Conservation (phyloP, 2,888 invertebrate species). For the Embidobia sp. region DNA sequence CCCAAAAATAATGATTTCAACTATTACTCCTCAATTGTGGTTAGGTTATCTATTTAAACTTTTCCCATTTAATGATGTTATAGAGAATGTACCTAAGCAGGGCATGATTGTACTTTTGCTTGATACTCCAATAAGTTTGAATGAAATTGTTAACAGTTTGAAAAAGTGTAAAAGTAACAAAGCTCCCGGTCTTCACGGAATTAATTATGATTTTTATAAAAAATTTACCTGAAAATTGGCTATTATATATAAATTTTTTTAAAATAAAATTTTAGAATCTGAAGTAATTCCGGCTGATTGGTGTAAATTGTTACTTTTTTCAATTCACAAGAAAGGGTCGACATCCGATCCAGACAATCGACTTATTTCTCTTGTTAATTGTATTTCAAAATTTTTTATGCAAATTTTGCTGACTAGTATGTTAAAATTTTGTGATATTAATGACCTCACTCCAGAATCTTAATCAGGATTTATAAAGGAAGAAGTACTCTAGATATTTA, state of each 20-base stretch:
- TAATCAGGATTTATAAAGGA: background rate
- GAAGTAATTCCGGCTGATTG: background rate
- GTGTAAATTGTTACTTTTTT: background rate
- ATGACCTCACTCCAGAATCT: background rate
- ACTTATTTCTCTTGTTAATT: too few relatives aligned
- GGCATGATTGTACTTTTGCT: background rate
- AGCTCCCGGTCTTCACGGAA: too few relatives aligned
- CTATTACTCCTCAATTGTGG: background rate
- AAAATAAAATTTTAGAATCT: background rate
- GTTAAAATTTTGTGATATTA: too few relatives aligned
- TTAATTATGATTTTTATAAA: too few relatives aligned
- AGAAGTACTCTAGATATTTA: background rate
- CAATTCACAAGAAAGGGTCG: background rate
- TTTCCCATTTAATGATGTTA: background rate
- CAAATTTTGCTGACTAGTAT: too few relatives aligned
- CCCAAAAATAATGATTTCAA: background rate
- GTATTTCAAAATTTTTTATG: too few relatives aligned
- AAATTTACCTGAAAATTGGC: background rate
- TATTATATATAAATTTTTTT: background rate
- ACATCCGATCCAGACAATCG: background rate
- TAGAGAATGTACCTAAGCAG: too few relatives aligned
- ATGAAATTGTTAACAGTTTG: too few relatives aligned
- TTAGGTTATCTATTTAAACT: too few relatives aligned
- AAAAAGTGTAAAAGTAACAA: background rate
- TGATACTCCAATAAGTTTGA: background rate